A percentile compares a stretch with the other conserved stretches of the same genome.
Evolutionary conservation across 1,140 invertebrate genomes (phyloP).

Genomic region (Dreissena polymorpha): DNA sequence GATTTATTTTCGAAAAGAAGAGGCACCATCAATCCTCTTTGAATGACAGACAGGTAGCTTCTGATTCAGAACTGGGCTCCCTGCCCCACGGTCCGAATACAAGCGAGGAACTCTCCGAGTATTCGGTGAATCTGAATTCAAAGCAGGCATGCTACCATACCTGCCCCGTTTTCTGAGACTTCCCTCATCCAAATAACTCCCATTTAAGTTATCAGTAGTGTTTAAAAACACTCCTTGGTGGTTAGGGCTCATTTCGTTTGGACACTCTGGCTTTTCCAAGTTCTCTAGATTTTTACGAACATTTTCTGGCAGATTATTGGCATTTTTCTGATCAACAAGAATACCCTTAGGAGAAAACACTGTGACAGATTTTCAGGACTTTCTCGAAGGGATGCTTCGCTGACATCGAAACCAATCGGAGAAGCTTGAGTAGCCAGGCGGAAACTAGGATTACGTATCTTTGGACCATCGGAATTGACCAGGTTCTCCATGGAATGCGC

Average conservation of each 20-base stretch:
- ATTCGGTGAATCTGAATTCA: slow-evolving; percentile 14
- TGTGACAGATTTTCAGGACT: neutral
- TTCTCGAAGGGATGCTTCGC: neutral
- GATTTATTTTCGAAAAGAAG: slow-evolving; percentile 30
- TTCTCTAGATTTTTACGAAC: slow-evolving; percentile 42
- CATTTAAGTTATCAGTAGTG: slow-evolving; percentile 33
- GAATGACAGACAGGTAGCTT: slow-evolving; percentile 16
- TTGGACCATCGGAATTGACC: slow-evolving; percentile 28
- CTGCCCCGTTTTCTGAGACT: slow-evolving; percentile 40
- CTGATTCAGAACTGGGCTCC: slow-evolving; percentile 16
- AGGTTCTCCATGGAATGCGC: slow-evolving; percentile 38
- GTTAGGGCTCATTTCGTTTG: neutral
- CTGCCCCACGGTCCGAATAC: slow-evolving; percentile 27
- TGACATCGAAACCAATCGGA: slow-evolving; percentile 40
- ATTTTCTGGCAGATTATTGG: slow-evolving; percentile 22
- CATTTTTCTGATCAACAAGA: slow-evolving; percentile 5
- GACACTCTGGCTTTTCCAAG: slow-evolving; percentile 7
- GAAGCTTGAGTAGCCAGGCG: slow-evolving; percentile 32
- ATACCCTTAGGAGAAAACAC: neutral
- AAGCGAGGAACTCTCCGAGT: slow-evolving; percentile 16
- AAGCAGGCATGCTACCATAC: slow-evolving; percentile 51
- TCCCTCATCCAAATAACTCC: slow-evolving; percentile 35
- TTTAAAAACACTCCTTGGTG: neutral
- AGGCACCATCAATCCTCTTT: slow-evolving; percentile 33
- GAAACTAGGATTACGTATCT: slow-evolving; percentile 42